Base-by-base conservation (phyloP, 2,797 vertebrate genomes). In the Danio kyathit region DNA sequence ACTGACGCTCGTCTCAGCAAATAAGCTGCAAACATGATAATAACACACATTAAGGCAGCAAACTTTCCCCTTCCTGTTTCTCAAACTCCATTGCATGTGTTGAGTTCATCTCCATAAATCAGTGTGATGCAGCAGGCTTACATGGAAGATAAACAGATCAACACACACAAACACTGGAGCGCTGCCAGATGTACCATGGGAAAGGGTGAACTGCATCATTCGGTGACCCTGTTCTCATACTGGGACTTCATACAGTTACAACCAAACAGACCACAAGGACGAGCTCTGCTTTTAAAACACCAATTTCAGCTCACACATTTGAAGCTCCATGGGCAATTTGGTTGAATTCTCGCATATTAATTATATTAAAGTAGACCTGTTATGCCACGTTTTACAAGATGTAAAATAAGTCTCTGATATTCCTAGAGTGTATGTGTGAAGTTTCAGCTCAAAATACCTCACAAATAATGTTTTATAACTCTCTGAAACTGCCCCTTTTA, bases 121-220 rank as follows among this genome's bases (percentile, higher is more conserved):
- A 69, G 54, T 29, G 49, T 61, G 46, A 65, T 74, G n/a, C 52
- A 41, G n/a, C 16, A 57, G 13, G 43, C 44, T 67, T 71, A 60
- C 19, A 17, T 2, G 51, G n/a, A 19, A 54, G 61, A 74, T 51
- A 80, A 73, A 82, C 48, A 56, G 52, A 71, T 74, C 60, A 46
- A 76, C 60, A 76, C 29, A 64, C 49, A 73, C 52, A 69, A 69
- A 74, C 49, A 46, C 74, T 88, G 86, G 86, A 82, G 67, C 64
- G 16, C 17, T 54, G 88, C 85, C 88, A 89, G 83, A 65, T 61
- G 77, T 85, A 76, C 86, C 83, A 84, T 89, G 89, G 89, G 89
- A 90, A 89, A 88, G 41, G 19, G 65, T 76, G 80, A 87, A 76
- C 79, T 72, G 49, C 56, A 66, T 82, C 78, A 80, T 78, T 84